Evolutionary conservation across 2,113 vertebrate genomes (phyloP).

Genomic region (Stictonetta naevosa): DNA sequence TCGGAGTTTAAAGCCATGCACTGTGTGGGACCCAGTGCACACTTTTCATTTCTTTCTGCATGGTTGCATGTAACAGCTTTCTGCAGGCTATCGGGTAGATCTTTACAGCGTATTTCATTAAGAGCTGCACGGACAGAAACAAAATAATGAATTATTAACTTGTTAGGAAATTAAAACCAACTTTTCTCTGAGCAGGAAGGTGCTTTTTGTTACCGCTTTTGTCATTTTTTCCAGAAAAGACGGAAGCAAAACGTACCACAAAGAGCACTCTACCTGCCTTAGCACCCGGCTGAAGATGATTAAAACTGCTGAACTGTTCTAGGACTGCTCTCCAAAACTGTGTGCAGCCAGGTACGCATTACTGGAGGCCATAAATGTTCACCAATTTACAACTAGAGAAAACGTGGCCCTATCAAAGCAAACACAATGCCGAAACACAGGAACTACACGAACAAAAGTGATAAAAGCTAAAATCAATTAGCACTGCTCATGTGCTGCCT

Average conservation of each 20-base stretch:
- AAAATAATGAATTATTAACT: constrained; percentile 6
- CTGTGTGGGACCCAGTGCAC: not conserved
- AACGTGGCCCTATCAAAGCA: not conserved
- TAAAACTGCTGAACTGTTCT: not conserved
- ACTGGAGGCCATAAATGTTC: not conserved
- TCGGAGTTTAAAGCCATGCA: not conserved
- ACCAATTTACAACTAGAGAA: not conserved
- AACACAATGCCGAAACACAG: not conserved
- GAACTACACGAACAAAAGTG: not conserved
- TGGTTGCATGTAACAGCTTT: not conserved
- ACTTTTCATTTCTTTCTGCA: not conserved
- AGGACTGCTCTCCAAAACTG: not conserved
- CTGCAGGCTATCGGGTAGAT: not conserved
- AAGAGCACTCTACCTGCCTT: not conserved
- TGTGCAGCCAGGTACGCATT: not conserved
- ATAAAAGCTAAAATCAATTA: not conserved
- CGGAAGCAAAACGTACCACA: not conserved
- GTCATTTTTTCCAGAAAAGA: not conserved
- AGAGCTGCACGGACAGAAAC: not conserved
- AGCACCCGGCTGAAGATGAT: accelerated
- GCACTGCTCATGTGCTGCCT: not conserved
- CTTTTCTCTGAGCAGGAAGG: not conserved
- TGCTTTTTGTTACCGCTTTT: not conserved
- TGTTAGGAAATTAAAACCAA: not conserved
- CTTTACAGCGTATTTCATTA: not conserved